These are phyloP conservation scores for Pristionchus japonicus DNA, from an alignment of 2,888 invertebrate genomes.

Conservation along the genomic window DNA sequence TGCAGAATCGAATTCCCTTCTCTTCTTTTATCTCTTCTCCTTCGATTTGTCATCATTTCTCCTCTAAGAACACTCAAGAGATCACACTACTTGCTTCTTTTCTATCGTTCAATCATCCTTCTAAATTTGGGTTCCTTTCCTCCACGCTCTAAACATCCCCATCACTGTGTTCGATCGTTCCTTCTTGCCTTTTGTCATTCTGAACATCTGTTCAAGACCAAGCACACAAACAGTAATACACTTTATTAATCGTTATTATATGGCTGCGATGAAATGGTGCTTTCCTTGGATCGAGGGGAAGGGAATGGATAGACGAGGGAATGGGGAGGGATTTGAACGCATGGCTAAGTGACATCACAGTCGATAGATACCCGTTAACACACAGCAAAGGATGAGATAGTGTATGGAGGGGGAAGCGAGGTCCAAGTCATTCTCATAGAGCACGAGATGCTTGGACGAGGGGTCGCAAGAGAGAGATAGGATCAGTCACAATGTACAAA, in stretches of 20 bases:
- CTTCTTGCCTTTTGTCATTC: not conserved
- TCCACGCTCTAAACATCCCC: no score
- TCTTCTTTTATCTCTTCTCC: not conserved
- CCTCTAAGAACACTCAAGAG: not conserved
- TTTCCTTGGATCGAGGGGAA: not conserved
- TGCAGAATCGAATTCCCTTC: not conserved
- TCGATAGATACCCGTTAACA: slow-evolving; percentile 4
- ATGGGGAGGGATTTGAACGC: not conserved
- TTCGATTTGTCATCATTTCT: slow-evolving; percentile 28
- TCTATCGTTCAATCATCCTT: slow-evolving; percentile 13
- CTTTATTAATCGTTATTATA: slow-evolving; percentile 40
- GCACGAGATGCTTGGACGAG: not conserved
- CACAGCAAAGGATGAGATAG: slow-evolving; percentile 25
- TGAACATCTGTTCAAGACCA: not conserved
- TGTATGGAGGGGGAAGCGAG: not conserved
- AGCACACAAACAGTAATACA: slow-evolving; percentile 15
- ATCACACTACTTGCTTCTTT: not conserved
- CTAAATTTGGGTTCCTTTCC: not conserved
- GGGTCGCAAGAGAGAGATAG: not conserved
- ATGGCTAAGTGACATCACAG: slow-evolving; percentile 39
- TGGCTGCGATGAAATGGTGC: not conserved
- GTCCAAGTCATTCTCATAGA: not conserved
- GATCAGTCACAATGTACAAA: slow-evolving; percentile 32
- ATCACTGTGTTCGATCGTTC: no score
- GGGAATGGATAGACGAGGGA: not conserved